These are phyloP conservation scores for Eupleurogrammus muticus DNA, from an alignment of 2,797 vertebrate species.

Conservation along the genomic window DNA sequence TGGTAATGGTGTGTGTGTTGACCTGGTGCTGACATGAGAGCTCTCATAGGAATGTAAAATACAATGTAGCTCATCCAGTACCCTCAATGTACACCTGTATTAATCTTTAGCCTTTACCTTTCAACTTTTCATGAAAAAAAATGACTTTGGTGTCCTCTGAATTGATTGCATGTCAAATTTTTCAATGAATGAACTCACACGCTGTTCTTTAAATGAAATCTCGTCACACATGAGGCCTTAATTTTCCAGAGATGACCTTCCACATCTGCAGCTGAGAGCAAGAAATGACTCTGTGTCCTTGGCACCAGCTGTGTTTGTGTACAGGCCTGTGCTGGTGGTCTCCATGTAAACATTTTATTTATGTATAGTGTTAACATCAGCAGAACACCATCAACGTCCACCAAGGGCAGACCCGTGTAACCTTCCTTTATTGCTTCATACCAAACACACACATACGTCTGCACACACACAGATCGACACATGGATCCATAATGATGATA, in stretches of 20 bases:
- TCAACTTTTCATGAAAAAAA: constrained; percentile 16
- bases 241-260: constrained; percentile 19
- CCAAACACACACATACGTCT: constrained; percentile 26
- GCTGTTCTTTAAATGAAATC: constrained; percentile 7
- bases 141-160: constrained; percentile 3
- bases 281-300: constrained; percentile 51
- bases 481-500: constrained; percentile 18
- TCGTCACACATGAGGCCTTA: constrained; percentile 16
- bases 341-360: constrained; percentile 64
- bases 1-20: constrained; percentile 35
- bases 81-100: neutral
- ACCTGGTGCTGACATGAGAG: constrained; percentile 33
- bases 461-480: constrained; percentile 19
- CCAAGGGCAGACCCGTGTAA: constrained; percentile 54
- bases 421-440: constrained; percentile 44
- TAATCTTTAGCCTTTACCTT: neutral
- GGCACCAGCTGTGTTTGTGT: constrained; percentile 45
- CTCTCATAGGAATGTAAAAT: constrained; percentile 21
- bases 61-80: neutral
- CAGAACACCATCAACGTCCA: constrained; percentile 45
- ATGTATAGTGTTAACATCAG: constrained; percentile 52
- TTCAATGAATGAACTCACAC: neutral
- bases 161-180: constrained; percentile 13
- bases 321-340: constrained; percentile 15
- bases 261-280: constrained; percentile 16